Percentiles rank a stretch among this genome's conserved stretches.
Conservation (phyloP, 2,113 vertebrate genomes). For the Apistogramma diplotaenia region DNA sequence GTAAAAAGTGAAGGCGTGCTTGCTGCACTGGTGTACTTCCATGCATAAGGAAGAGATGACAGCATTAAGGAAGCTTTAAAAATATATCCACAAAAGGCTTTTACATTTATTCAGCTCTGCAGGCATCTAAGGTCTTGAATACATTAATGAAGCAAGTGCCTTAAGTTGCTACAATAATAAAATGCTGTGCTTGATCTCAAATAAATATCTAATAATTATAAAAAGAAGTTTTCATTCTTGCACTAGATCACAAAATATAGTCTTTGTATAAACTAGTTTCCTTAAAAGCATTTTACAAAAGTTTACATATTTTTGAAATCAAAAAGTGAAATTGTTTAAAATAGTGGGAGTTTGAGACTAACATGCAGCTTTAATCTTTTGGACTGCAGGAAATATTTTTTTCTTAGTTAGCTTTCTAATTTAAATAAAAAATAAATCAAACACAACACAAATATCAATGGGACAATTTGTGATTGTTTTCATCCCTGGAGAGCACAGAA, state of each 20-base stretch:
- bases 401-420: not conserved
- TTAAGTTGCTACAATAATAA: not conserved
- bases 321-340: not conserved
- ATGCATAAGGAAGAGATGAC: not conserved
- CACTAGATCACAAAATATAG: not conserved
- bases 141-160: not conserved
- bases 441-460: not conserved
- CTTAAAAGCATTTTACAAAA: constrained; percentile 38
- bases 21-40: constrained; percentile 4
- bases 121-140: not conserved
- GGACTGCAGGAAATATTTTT: not conserved
- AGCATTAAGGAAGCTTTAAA: not conserved
- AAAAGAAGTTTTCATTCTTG: not conserved
- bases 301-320: not conserved
- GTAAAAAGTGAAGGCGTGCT: constrained; percentile 35
- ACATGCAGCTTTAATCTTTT: not conserved
- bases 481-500: not conserved
- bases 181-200: not conserved
- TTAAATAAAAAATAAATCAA: not conserved
- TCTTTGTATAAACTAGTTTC: not conserved
- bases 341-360: not conserved
- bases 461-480: not conserved
- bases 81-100: not conserved
- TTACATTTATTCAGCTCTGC: not conserved
- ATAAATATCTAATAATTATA: no score